Evolutionary conservation across 2,888 invertebrate species (phyloP), one percentile per base, ranked within the genome.

Genomic region (Amiota mariae): DNA sequence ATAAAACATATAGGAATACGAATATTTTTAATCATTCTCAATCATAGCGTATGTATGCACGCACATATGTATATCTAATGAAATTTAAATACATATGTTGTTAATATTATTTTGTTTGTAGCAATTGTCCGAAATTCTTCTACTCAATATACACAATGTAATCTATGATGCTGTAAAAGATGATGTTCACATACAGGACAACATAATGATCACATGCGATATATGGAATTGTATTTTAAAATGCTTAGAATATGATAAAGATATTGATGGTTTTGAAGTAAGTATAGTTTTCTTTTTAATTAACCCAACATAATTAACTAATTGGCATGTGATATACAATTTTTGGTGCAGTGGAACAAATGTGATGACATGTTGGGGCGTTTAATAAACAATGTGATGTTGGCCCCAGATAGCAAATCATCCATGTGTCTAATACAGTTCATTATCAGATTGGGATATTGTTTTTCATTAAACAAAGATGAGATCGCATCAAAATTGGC

Each of bases 311-410:
- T n/a, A n/a, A n/a, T n/a, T n/a, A n/a, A n/a, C n/a, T n/a, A n/a
- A n/a, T n/a, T n/a, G n/a, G n/a, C n/a, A n/a, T 8, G 48, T 51
- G 10, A 13, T 3, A 49, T 10, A 47, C 9, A 56, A 61, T 63
- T 15, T 15, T 11, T 20, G 10, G 64, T 12, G 13, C 77, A 89
- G 89, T 89, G 90, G 90, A 89, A 82, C 72, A 79, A 85, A 73
- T 81, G 85, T 8, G 90, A 89, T 70, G 89, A 89, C 72, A 83
- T 89, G 84, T 80, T 89, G 63, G 88, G 88, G 56, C 82, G 82
- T 0, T 80, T 88, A 6, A 73, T 88, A n/a, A 82, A 83, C 9
- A 85, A 84, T 73, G 82, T 88, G 11, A 81, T 84, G 1, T 73
- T 89, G 48, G 77, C 87, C 1, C 77, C 88, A 0, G 81, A 82